Evolutionary conservation across 2,888 invertebrate species (phyloP), one percentile per base, ranked within the genome.

Genomic region (Leptodirus hochenwartii): DNA sequence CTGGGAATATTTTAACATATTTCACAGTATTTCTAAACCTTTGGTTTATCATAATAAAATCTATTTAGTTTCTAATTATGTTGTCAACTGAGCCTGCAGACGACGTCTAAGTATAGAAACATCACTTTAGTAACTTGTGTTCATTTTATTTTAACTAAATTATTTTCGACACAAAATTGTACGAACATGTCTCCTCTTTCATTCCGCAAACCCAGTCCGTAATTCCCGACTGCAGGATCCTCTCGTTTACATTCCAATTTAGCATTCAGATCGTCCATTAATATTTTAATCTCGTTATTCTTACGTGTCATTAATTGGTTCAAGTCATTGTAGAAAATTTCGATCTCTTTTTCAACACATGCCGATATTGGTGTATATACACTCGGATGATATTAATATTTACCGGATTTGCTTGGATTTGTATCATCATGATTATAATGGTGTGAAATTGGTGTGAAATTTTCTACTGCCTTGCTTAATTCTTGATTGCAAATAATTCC

Each of bases 21-120:
- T 14, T 33, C 10, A 36, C 25, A 11, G 30, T 24, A 20, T 38
- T 34, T 32, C 31, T 30, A 31, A 20, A 37, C 31, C 36, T 29
- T 26, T 37, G 32, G 16, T 39, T 39, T 23, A 42, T 33, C 17
- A 35, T 25, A 6, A 43, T 39, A 22, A 17, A 41, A 22, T 42
- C 36, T 20, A 38, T 42, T 28, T 42, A 38, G 30, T 41, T 41
- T 34, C 39, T 30, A 10, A 35, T 28, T 9, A 41, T 37, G 22
- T 31, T 34, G 6, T 33, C 22, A 33, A 29, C n/a, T 24, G 24
- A 12, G 15, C 39, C 37, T 16, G 23, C 27, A 15, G 37, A 36
- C 22, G 36, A 36, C 28, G 27, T 41, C 40, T 39, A 40, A 12
- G 41, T 41, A 25, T 35, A 37, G 13, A 41, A 17, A 8, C 20